Base-by-base conservation (phyloP, 2,113 vertebrate species). In the Brachionichthys hirsutus region DNA sequence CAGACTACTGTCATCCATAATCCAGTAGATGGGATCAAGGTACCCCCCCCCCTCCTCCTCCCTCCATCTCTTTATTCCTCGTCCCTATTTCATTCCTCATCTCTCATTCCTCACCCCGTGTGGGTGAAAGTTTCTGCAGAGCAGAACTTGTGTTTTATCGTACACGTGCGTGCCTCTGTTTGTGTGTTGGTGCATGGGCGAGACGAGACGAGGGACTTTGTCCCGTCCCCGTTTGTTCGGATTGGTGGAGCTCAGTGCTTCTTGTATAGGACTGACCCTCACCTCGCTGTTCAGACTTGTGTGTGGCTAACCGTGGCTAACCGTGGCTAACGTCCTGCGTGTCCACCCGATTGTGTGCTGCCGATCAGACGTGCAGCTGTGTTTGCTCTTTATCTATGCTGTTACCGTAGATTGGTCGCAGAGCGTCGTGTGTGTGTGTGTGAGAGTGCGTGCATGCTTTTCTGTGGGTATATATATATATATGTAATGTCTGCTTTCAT, bases 1-100 rank as follows among this genome's bases (percentile, higher is more conserved):
- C 90, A 90, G 87, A 89, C 86, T 73, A 90, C 89, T 75, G 89
- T 91, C 42, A 91, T 91, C 86, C 79, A 90, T 87, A 91, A 91
- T 70, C 89, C 87, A 75, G 16, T 88, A 87, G 89, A 90, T 79
- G 85, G 89, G 78, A 88, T 35, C 67, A 90, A 89, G 88, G 87
- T 89, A 90, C 70, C 72, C 63, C 62, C 30, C 67, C 70, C 45
- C 64, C 36, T 50, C 52, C 49, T 18, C 42, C 11, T 38, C 51
- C 62, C 35, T 51, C 45, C 42, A 54, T 44, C 41, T 36, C 57
- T 53, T 30, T 12, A 24, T 36, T 42, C 42, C 43, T 50, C 36
- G 12, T 42, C 47, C 20, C 17, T 18, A 18, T 30, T 6, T 18
- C 62, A 52, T 45, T 45, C 16, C 18, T 64, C 68, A 61, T 64